These are phyloP conservation scores for Oncorhynchus masou DNA, from an alignment of 2,113 vertebrate genomes.

Conservation along the genomic window DNA sequence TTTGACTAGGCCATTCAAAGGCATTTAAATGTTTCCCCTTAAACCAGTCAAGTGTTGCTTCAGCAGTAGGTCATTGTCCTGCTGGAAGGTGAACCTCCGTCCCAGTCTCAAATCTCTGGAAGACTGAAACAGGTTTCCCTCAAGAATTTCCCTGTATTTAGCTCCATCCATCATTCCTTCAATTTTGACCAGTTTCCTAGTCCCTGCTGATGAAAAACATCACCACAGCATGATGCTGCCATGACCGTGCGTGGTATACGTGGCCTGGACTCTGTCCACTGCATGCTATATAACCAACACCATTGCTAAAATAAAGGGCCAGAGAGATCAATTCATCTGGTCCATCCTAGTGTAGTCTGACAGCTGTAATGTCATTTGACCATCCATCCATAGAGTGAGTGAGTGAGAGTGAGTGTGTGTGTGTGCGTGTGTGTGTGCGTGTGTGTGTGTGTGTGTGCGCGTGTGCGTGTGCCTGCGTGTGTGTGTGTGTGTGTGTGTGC, in stretches of 20 bases:
- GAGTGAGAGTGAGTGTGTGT: not conserved
- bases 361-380: slow-evolving; percentile 48
- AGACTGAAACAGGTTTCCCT: no score
- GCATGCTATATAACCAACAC: not conserved
- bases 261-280: not conserved
- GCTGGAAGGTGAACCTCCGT: no score
- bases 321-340: not conserved
- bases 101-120: no score
- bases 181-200: no score
- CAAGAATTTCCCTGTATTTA: no score
- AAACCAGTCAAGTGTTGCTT: no score
- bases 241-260: not conserved
- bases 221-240: no score
- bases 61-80: no score
- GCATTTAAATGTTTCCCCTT: no score
- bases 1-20: no score
- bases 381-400: slow-evolving; percentile 31
- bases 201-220: no score
- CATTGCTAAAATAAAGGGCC: not conserved
- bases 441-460: not conserved
- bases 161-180: no score
- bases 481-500: slow-evolving; percentile 4
- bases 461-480: not conserved
- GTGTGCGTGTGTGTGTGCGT: not conserved
- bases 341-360: slow-evolving; percentile 29